Base-by-base conservation (phyloP, 2,797 vertebrate species). In the Typhlichthys subterraneus region DNA sequence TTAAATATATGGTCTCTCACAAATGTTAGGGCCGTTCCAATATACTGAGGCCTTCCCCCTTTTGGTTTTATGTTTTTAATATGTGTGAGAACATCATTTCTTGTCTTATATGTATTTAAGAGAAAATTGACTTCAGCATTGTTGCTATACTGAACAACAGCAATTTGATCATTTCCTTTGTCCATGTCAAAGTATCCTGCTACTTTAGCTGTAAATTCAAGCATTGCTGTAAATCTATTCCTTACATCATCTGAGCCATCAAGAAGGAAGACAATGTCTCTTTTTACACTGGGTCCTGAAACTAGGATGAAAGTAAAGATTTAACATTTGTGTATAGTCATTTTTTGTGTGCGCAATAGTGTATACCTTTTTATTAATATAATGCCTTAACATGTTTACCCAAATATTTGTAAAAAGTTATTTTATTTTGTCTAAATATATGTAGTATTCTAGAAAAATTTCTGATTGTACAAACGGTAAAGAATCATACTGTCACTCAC, bases 261-360 rank as follows among this genome's bases (percentile, higher is more conserved):
- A 83, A 93, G 80, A 56, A 94, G 89, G 78, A 93, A 93, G 8
- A 92, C 91, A 82, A 93, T 84, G 67, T 94, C 88, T 84, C 86
- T 89, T 58, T 84, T 85, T 2, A 66, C 31, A 53, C 12, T 79
- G 29, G 83, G 65, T 4, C 29, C 80, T 76, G 79, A 72, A 79
- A 82, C 89, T 91, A 84, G 14, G 65, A 77, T 58, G 65, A 77
- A 81, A 63, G 58, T 59, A 15, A 29, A 73, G 12, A 23, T 53
- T 53, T 12, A 48, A 48, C 46, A 48, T 12, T 12, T 48, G 11
- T 48, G n/a, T 12, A 48, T 48, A 2, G 11, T 38, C 19, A 23
- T 23, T 23, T 23, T 23, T 23, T 23, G 19, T 23, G 19, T 23
- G 19, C 19, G 19, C 19, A 23, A 23, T 23, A 23, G 19, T 23